Evolutionary conservation across 2,113 vertebrate genomes (phyloP).

Genomic region (Odontophorus gujanensis): DNA sequence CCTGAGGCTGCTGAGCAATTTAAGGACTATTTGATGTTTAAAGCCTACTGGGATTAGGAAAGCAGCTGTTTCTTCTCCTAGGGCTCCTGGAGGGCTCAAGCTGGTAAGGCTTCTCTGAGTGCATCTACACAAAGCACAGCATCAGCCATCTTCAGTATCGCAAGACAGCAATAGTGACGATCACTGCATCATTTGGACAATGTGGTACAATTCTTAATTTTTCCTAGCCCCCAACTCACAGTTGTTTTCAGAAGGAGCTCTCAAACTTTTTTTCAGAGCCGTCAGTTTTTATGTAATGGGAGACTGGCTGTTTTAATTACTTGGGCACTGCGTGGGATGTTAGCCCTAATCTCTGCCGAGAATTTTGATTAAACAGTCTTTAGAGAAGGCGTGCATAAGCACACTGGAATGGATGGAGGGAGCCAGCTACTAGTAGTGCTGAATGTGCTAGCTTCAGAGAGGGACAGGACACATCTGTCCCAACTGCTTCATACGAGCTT

Average conservation of each 20-base stretch:
- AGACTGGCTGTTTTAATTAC: background rate
- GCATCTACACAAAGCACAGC: background rate
- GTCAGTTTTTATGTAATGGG: background rate
- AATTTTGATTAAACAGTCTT: constrained; percentile 3
- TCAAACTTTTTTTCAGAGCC: background rate
- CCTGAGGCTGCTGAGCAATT: background rate
- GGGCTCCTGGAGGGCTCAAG: background rate
- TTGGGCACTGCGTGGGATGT: background rate
- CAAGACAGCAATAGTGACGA: background rate
- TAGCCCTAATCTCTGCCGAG: constrained; percentile 9
- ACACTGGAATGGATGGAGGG: background rate
- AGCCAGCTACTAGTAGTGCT: background rate
- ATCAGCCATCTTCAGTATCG: background rate
- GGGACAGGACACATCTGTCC: background rate
- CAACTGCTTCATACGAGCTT: background rate
- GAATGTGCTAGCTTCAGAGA: background rate
- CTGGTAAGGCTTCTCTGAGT: background rate
- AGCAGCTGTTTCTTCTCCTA: background rate
- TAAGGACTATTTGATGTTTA: background rate
- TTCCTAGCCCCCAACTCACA: background rate
- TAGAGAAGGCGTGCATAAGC: background rate
- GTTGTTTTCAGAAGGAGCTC: background rate
- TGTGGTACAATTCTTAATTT: background rate
- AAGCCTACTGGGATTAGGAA: background rate
- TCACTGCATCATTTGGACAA: background rate